Conservation (phyloP, 2,888 invertebrate species). For the Biston stratarius region DNA sequence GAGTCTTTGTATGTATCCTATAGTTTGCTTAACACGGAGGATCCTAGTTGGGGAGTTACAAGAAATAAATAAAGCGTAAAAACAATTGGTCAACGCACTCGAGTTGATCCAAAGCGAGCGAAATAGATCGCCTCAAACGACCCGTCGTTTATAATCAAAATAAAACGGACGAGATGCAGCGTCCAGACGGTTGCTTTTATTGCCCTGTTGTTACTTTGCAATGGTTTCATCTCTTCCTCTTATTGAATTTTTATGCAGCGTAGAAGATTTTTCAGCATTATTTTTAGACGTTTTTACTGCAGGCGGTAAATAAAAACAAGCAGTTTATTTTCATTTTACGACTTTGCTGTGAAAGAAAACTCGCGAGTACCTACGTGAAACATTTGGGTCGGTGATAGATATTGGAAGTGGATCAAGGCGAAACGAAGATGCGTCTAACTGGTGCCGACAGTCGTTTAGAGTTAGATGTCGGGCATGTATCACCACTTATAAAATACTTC, state of each 20-base stretch:
- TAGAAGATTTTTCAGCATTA: conserved; percentile 14
- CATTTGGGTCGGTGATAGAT: conserved; percentile 35
- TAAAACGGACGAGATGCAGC: conserved; percentile 20
- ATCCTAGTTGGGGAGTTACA: too few species aligned
- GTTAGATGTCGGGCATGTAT: not conserved
- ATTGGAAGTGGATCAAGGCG: conserved; percentile 38
- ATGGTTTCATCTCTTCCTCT: conserved; percentile 18
- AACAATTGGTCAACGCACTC: conserved; percentile 21
- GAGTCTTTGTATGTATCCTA: too few species aligned
- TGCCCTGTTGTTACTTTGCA: conserved; percentile 23
- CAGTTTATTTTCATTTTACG: conserved; percentile 43
- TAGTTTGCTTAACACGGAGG: too few species aligned
- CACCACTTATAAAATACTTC: not conserved
- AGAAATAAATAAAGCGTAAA: too few species aligned
- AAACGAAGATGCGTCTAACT: not conserved
- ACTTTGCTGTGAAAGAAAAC: conserved; percentile 31
- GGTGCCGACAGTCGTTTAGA: not conserved
- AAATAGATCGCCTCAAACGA: conserved; percentile 20
- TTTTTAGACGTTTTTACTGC: conserved; percentile 28
- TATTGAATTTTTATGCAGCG: conserved; percentile 24
- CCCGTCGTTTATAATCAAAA: conserved; percentile 18
- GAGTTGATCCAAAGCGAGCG: conserved; percentile 14
- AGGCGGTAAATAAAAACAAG: conserved; percentile 40
- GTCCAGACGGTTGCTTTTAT: conserved; percentile 26
- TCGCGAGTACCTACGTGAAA: conserved; percentile 30